Evolutionary conservation across 2,888 invertebrate species (phyloP).

Genomic region (Rhagonycha lutea): DNA sequence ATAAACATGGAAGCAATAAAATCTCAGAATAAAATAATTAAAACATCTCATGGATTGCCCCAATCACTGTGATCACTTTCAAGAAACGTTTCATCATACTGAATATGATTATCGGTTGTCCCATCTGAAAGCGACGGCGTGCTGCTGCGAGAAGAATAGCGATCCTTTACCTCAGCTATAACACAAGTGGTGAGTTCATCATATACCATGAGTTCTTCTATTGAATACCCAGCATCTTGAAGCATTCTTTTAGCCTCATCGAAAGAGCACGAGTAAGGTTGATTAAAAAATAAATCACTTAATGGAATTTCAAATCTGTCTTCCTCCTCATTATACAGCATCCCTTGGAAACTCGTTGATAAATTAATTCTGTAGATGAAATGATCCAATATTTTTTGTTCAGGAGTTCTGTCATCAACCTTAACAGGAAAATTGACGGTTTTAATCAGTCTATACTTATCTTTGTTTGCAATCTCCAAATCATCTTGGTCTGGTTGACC

Average conservation of each 20-base stretch:
- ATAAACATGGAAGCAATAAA: no score
- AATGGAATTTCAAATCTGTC: conserved; percentile 51
- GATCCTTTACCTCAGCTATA: neutral
- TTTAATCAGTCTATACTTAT: conserved; percentile 55
- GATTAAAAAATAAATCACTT: conserved; percentile 42
- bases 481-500: neutral
- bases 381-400: conserved; percentile 56
- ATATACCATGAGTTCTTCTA: conserved; percentile 46
- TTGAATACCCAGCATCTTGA: conserved; percentile 40
- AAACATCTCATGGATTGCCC: neutral
- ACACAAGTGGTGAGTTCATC: conserved; percentile 43
- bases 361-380: conserved; percentile 51
- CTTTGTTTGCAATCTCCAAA: neutral
- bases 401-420: conserved; percentile 52
- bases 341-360: conserved; percentile 41
- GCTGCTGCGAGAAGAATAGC: neutral
- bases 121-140: neutral
- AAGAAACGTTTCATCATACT: neutral
- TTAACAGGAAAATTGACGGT: conserved; percentile 58
- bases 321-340: conserved; percentile 47
- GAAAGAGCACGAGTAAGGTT: conserved; percentile 13
- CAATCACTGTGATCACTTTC: neutral
- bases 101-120: neutral
- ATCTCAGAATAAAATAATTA: no score
- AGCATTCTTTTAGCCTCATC: conserved; percentile 43